Evolutionary conservation across 2,888 invertebrate genomes (phyloP).

Genomic region (Meteorus colon): DNA sequence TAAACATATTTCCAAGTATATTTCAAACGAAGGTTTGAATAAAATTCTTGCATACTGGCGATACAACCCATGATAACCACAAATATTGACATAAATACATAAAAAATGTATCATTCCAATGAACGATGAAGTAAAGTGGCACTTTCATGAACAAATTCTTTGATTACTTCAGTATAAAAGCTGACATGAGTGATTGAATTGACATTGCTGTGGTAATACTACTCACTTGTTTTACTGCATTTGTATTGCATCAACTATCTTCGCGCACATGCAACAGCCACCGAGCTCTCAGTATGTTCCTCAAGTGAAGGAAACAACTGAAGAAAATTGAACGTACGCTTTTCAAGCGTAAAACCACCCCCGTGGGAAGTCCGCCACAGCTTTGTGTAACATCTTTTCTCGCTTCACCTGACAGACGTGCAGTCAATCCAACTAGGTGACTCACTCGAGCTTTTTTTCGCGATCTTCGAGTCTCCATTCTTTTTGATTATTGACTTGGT

Average conservation of each 20-base stretch:
- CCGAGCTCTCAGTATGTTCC: neutral
- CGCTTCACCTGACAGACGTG: neutral
- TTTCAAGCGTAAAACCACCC: neutral
- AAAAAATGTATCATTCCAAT: neutral
- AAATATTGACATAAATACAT: neutral
- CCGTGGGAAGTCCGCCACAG: neutral
- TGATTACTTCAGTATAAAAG: neutral
- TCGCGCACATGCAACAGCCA: neutral
- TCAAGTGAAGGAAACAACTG: neutral
- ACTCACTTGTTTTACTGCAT: neutral
- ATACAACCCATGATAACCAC: neutral
- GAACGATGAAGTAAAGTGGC: no score
- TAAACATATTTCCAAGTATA: neutral
- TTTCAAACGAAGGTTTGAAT: neutral
- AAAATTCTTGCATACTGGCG: neutral
- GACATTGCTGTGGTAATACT: neutral
- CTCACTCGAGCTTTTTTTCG: neutral
- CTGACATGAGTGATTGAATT: neutral
- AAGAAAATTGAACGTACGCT: neutral
- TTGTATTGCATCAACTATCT: slow-evolving; percentile 7
- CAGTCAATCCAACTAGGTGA: neutral
- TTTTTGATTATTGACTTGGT: neutral
- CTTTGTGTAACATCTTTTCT: neutral
- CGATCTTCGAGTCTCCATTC: neutral
- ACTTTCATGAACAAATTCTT: neutral